phyloP scores from a whole-genome alignment of 2,113 vertebrate species.

The Mesocricetus auratus region DNA sequence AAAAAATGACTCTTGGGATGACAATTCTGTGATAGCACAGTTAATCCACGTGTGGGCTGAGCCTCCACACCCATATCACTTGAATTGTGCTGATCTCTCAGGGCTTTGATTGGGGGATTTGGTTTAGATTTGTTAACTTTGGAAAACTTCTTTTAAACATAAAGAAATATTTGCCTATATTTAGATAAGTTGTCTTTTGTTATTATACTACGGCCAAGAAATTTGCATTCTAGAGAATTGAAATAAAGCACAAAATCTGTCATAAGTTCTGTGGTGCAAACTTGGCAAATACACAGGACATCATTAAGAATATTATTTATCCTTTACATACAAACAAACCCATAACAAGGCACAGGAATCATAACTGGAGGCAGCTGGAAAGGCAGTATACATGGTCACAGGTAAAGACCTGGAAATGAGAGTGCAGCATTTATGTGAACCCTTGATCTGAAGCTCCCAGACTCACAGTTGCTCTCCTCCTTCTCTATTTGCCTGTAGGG shows the following conservation, averaged over 20 bases:
- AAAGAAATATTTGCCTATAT: not conserved
- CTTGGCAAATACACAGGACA: not conserved
- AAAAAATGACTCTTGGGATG: not conserved
- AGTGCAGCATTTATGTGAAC: not conserved
- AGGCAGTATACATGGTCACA: not conserved
- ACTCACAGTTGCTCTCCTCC: not conserved
- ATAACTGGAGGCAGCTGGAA: not conserved
- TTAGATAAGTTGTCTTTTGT: not conserved
- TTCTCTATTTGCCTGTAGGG: not conserved
- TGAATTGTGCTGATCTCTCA: rapidly evolving
- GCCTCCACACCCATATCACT: no score
- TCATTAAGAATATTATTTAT: not conserved
- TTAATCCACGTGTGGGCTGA: not conserved
- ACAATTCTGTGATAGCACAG: not conserved
- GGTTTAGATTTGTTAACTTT: not conserved
- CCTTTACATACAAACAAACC: not conserved
- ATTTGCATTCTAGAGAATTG: not conserved
- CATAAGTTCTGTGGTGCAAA: not conserved
- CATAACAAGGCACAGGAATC: not conserved
- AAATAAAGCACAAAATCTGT: not conserved
- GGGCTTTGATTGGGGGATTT: not conserved
- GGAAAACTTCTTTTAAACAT: not conserved
- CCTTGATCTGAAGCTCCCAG: not conserved
- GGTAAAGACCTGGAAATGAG: not conserved
- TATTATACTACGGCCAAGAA: not conserved